phyloP scores from a whole-genome alignment of 2,888 invertebrate species.

The Ligdia adustata region DNA sequence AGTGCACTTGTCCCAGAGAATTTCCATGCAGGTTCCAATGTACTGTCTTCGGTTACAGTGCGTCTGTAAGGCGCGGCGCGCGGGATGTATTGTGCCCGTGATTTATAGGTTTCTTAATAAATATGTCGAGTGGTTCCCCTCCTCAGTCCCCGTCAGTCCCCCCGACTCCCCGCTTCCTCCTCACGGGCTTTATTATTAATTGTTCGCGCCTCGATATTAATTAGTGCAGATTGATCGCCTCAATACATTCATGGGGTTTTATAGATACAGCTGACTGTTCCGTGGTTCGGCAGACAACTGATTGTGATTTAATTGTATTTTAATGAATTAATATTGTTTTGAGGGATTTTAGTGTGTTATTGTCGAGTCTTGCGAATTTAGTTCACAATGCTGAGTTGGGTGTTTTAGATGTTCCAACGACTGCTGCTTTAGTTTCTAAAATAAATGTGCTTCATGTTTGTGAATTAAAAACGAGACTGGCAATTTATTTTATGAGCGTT shows the following conservation, averaged over 20 bases:
- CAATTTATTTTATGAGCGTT: too few species aligned
- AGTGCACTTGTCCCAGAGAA: too few species aligned
- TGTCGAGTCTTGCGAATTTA: too few species aligned
- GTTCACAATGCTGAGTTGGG: too few species aligned
- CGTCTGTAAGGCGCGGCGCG: constrained; percentile 12
- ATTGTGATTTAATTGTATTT: neutral
- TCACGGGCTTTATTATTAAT: constrained; percentile 37
- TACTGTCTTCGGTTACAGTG: neutral
- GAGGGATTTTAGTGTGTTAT: too few species aligned
- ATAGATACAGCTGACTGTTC: constrained; percentile 10
- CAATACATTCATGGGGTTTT: constrained; percentile 26
- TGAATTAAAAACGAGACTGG: too few species aligned
- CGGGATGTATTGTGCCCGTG: constrained; percentile 58
- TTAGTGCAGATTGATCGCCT: constrained; percentile 30
- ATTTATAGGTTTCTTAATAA: constrained; percentile 80
- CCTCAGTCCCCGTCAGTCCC: too few species aligned
- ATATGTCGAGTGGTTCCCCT: constrained; percentile 63
- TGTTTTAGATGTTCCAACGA: too few species aligned
- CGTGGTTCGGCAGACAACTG: neutral
- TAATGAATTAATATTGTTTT: neutral
- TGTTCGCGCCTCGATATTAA: constrained; percentile 39
- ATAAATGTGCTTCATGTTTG: too few species aligned
- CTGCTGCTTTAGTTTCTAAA: too few species aligned
- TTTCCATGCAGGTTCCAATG: too few species aligned
- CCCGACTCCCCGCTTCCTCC: constrained; percentile 13